Evolutionary conservation across 2,113 vertebrate species (phyloP).

Genomic region (Antidorcas marsupialis): DNA sequence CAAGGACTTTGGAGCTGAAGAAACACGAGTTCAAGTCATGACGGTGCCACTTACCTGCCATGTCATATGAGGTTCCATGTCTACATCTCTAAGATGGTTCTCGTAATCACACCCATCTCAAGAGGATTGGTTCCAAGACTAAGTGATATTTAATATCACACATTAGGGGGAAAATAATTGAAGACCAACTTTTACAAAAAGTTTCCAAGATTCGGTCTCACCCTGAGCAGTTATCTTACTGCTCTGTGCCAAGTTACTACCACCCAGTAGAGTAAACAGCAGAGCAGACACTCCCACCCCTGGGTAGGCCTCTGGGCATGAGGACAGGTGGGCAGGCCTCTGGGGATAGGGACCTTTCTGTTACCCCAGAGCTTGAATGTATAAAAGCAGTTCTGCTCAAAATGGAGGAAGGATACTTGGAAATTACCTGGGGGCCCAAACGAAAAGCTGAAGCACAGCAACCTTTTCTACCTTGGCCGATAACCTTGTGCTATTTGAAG

Average conservation of each 20-base stretch:
- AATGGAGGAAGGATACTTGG: not conserved
- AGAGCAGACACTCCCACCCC: not conserved
- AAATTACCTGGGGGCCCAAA: not conserved
- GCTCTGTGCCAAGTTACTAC: not conserved
- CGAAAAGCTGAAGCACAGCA: not conserved
- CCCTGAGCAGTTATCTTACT: not conserved
- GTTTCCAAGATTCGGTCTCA: not conserved
- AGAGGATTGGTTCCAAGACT: not conserved
- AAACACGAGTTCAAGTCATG: not conserved
- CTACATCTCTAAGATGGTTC: not conserved
- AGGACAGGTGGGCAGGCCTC: not conserved
- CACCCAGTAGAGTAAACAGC: constrained; percentile 9
- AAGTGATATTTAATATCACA: not conserved
- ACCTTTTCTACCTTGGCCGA: too few species aligned
- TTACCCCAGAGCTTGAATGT: not conserved
- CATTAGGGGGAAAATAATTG: rapidly evolving
- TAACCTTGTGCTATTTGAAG: not conserved
- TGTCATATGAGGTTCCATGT: not conserved
- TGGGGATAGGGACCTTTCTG: not conserved
- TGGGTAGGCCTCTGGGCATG: not conserved
- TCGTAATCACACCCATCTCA: not conserved
- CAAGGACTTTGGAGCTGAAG: not conserved
- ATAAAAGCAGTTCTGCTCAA: not conserved
- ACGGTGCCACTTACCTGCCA: too few species aligned
- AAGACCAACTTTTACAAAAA: not conserved